Evolutionary conservation across 2,113 vertebrate species (phyloP).

Genomic region (Tursiops truncatus): DNA sequence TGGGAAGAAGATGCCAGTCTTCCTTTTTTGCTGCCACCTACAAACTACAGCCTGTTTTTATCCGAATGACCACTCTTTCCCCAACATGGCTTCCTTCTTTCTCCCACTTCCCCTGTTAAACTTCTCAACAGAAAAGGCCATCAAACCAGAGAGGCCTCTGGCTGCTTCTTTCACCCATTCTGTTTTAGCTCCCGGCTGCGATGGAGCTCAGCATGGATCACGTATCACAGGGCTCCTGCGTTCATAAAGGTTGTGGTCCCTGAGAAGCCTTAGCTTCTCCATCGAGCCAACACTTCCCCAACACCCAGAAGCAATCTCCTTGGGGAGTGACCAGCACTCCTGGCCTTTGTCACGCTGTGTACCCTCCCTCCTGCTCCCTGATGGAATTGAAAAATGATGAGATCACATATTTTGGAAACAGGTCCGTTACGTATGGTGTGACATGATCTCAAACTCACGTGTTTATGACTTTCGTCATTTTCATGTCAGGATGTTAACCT

Average conservation of each 20-base stretch:
- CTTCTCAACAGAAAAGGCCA: background rate
- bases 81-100: background rate
- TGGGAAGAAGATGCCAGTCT: background rate
- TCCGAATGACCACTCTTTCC: no score
- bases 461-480: background rate
- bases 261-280: background rate
- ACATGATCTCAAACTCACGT: background rate
- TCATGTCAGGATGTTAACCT: background rate
- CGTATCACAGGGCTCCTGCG: rapidly evolving
- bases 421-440: background rate
- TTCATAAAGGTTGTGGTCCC: background rate
- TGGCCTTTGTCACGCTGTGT: rapidly evolving
- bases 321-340: rapidly evolving
- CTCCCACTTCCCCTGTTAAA: background rate
- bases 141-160: no score
- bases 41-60: rapidly evolving
- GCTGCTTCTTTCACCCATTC: background rate
- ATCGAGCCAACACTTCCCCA: rapidly evolving
- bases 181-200: rapidly evolving
- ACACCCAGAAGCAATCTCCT: background rate
- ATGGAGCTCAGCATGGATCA: rapidly evolving
- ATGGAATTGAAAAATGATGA: background rate
- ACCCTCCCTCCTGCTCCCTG: background rate
- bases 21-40: background rate
- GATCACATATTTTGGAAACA: background rate